These are phyloP conservation scores for Macaca nemestrina DNA, from an alignment of 2,113 vertebrate species.

Conservation along the genomic window DNA sequence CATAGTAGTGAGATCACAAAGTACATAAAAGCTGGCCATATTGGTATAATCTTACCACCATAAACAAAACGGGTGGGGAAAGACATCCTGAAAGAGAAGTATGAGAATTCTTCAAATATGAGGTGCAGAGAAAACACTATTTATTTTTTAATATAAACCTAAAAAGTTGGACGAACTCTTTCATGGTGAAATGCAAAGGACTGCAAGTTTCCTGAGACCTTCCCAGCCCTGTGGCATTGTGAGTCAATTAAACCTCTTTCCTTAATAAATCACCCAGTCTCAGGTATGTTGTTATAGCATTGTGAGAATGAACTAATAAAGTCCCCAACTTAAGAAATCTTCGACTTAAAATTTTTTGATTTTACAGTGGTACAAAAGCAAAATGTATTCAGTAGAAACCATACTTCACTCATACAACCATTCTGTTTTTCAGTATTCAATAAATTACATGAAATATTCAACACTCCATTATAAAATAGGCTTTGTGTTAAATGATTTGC, in stretches of 20 bases:
- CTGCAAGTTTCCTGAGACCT: too few species aligned
- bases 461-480: background rate
- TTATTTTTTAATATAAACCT: constrained; percentile 4
- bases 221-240: too few species aligned
- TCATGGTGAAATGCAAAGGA: background rate
- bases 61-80: background rate
- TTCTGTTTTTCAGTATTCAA: background rate
- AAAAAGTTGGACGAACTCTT: constrained; percentile 8
- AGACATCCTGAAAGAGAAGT: background rate
- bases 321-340: background rate
- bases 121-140: background rate
- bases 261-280: too few species aligned
- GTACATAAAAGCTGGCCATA: background rate
- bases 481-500: background rate
- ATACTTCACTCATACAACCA: background rate
- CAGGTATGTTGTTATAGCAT: too few species aligned
- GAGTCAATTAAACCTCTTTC: too few species aligned
- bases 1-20: background rate
- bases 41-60: background rate
- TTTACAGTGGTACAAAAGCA: background rate
- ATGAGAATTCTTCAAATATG: background rate
- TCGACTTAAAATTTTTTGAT: background rate
- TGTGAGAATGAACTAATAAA: background rate
- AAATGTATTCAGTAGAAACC: background rate
- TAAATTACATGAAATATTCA: background rate